phyloP scores from a whole-genome alignment of 1,140 invertebrate species.

The Listronotus bonariensis region DNA sequence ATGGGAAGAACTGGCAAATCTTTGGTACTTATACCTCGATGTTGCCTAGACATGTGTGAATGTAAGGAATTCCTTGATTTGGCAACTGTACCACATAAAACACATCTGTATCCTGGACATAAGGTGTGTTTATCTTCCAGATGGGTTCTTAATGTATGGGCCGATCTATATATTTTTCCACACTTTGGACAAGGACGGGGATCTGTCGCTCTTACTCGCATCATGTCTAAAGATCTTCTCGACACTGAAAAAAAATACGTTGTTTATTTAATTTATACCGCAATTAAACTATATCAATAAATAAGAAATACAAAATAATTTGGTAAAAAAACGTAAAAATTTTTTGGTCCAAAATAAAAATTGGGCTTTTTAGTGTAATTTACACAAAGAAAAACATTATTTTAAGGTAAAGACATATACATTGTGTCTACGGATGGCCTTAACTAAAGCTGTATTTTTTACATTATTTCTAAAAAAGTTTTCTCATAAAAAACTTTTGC shows the following conservation, averaged over 20 bases:
- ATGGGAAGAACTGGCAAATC: slow-evolving; percentile 88
- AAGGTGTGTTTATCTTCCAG: slow-evolving; percentile 91
- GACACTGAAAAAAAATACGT: slow-evolving; percentile 61
- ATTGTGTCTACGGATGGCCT: no score
- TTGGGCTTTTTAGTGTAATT: no score
- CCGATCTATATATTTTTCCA: slow-evolving; percentile 89
- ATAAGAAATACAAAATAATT: no score
- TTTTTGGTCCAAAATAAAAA: no score
- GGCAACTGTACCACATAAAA: slow-evolving; percentile 88
- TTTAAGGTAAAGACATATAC: no score
- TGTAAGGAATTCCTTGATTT: slow-evolving; percentile 89
- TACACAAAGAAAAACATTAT: no score
- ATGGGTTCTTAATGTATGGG: slow-evolving; percentile 87
- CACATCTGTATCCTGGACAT: slow-evolving; percentile 88
- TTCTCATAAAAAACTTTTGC: no score
- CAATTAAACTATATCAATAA: no score
- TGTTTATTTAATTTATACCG: neutral
- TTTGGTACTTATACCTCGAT: slow-evolving; percentile 89
- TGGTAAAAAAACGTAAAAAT: no score
- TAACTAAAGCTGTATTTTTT: no score
- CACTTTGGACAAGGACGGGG: slow-evolving; percentile 90
- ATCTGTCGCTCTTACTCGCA: slow-evolving; percentile 86
- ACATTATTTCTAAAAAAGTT: no score
- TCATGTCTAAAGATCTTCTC: slow-evolving; percentile 77
- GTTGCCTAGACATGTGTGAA: slow-evolving; percentile 91